These are phyloP conservation scores for Scomber japonicus DNA, from an alignment of 2,113 vertebrate species.

Conservation along the genomic window DNA sequence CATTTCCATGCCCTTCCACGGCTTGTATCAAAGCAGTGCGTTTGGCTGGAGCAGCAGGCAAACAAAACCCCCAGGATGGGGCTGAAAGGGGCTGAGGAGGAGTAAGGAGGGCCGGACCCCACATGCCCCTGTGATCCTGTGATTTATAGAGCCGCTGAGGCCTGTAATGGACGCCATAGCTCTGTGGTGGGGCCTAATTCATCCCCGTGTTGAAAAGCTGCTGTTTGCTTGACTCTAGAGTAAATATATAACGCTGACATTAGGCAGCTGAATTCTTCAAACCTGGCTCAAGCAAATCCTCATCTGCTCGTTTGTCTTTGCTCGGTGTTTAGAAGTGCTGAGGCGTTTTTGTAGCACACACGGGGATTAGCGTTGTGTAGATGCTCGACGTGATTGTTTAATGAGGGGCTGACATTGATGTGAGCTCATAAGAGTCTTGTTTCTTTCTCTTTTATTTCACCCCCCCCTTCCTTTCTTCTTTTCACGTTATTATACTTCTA, in stretches of 20 bases:
- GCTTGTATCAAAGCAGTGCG: constrained; percentile 70
- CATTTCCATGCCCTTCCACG: constrained; percentile 75
- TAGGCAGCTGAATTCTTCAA: constrained; percentile 69
- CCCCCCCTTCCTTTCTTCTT: background rate
- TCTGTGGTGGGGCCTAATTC: constrained; percentile 72
- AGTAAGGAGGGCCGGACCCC: constrained; percentile 68
- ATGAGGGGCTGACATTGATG: constrained; percentile 74
- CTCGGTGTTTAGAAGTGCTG: constrained; percentile 63
- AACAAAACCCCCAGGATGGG: constrained; percentile 73
- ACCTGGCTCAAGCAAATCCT: constrained; percentile 67
- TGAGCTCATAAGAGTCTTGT: constrained; percentile 69
- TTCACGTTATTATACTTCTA: constrained; percentile 60
- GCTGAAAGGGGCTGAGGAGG: constrained; percentile 59
- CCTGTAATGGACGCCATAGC: constrained; percentile 73
- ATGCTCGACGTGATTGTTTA: constrained; percentile 71
- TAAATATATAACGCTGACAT: constrained; percentile 75
- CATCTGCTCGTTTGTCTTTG: constrained; percentile 68
- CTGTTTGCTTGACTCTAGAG: constrained; percentile 73
- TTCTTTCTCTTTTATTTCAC: constrained; percentile 7
- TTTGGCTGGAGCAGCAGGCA: constrained; percentile 73
- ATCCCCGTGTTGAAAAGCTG: constrained; percentile 76
- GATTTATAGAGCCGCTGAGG: constrained; percentile 79
- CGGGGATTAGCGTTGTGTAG: constrained; percentile 62
- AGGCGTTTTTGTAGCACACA: constrained; percentile 53
- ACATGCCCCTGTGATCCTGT: constrained; percentile 71